phyloP scores from a whole-genome alignment of 2,888 invertebrate genomes.

The Lathronympha strigana region DNA sequence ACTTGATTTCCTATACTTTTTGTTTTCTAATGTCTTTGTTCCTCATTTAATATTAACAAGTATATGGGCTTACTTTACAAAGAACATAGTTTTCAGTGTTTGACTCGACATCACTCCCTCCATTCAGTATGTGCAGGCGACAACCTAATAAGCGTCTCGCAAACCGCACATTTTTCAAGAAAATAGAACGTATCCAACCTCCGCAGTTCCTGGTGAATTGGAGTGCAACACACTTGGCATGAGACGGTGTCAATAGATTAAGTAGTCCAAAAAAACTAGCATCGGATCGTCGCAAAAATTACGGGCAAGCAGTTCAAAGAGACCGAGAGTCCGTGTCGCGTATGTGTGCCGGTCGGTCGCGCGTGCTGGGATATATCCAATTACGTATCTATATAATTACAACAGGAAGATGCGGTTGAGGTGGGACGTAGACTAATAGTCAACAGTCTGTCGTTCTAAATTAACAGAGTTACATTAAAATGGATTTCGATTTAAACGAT shows the following conservation, averaged over 20 bases:
- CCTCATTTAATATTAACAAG: too few relatives aligned
- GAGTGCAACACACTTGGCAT: constrained; percentile 32
- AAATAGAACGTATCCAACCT: constrained; percentile 12
- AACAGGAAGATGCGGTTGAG: constrained; percentile 47
- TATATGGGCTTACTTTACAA: too few relatives aligned
- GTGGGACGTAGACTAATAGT: constrained; percentile 45
- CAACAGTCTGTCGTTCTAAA: constrained; percentile 40
- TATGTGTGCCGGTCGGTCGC: constrained; percentile 51
- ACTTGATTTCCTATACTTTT: too few relatives aligned
- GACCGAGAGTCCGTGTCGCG: constrained; percentile 51
- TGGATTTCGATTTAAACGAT: too few relatives aligned
- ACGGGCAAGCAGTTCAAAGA: constrained; percentile 45
- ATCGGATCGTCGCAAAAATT: constrained; percentile 23
- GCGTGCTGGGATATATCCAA: constrained; percentile 56
- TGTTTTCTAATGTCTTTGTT: too few relatives aligned
- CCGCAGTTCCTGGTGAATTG: constrained; percentile 26
- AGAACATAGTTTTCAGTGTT: too few relatives aligned
- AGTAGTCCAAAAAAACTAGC: constrained; percentile 38
- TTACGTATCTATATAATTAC: constrained; percentile 48
- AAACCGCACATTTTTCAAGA: not conserved
- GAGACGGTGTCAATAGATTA: constrained; percentile 40
- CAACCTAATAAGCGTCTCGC: not conserved
- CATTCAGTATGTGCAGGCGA: too few relatives aligned
- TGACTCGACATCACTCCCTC: too few relatives aligned
- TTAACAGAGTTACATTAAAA: too few relatives aligned